Conservation (phyloP, 2,113 vertebrate species). For the Perca flavescens region DNA sequence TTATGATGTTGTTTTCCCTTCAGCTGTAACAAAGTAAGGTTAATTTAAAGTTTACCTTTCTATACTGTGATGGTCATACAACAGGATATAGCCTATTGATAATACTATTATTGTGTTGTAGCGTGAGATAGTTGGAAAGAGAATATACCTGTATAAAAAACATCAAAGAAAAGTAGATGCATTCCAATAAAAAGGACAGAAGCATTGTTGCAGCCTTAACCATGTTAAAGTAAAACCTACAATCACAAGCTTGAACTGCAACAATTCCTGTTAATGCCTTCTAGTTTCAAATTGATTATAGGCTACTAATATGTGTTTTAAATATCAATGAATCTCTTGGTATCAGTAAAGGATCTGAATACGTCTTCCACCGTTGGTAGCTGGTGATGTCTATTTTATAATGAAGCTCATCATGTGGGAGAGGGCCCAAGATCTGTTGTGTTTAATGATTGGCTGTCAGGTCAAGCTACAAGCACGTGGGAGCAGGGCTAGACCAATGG, state of each 20-base stretch:
- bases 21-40: not conserved
- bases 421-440: not conserved
- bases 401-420: conserved; percentile 15
- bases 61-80: not conserved
- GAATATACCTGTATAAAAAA: not conserved
- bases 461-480: conserved; percentile 45
- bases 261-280: not conserved
- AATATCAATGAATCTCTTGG: not conserved
- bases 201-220: not conserved
- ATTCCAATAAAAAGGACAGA: not conserved
- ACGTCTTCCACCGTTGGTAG: not conserved
- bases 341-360: not conserved
- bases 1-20: not conserved
- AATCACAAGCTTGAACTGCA: not conserved
- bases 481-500: conserved; percentile 36
- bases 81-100: too few relatives aligned
- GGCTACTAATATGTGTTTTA: not conserved
- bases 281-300: not conserved
- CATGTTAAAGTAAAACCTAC: not conserved
- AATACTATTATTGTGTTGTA: not conserved
- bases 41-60: not conserved
- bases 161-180: not conserved
- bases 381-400: not conserved
- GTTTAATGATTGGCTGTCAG: conserved; percentile 46
- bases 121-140: not conserved